phyloP scores from a whole-genome alignment of 2,888 invertebrate species.

The Archaeoteleia sp. region DNA sequence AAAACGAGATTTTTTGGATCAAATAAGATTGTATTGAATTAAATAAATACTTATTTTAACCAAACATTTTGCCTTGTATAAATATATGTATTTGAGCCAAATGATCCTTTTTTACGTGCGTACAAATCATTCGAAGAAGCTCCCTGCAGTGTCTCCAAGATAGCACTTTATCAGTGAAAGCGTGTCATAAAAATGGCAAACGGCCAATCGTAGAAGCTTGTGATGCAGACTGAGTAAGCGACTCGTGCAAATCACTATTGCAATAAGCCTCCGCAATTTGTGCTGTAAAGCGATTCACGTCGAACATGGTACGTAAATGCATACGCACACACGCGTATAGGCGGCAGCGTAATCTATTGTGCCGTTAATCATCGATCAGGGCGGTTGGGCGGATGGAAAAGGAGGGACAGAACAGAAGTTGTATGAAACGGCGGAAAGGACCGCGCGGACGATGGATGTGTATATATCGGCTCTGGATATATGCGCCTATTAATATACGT shows the following conservation, averaged over 20 bases:
- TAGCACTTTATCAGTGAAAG: slow-evolving; percentile 17
- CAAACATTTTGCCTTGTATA: too few species aligned
- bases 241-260: slow-evolving; percentile 21
- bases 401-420: slow-evolving; percentile 42
- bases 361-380: slow-evolving; percentile 52
- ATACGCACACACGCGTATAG: slow-evolving; percentile 7
- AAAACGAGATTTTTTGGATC: too few species aligned
- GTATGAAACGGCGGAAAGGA: slow-evolving; percentile 46
- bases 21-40: too few species aligned
- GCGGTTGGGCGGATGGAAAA: slow-evolving; percentile 40
- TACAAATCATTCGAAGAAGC: slow-evolving; percentile 10
- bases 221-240: slow-evolving; percentile 16
- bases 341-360: slow-evolving; percentile 21
- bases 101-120: too few species aligned
- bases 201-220: slow-evolving; percentile 15
- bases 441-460: slow-evolving; percentile 26
- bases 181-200: slow-evolving; percentile 41
- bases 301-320: background rate
- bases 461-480: slow-evolving; percentile 39
- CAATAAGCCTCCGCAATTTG: slow-evolving; percentile 23
- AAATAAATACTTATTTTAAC: too few species aligned
- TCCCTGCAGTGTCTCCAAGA: background rate
- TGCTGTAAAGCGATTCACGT: slow-evolving; percentile 14
- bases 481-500: slow-evolving; percentile 65
- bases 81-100: too few species aligned